These are phyloP conservation scores for Andrena minutula DNA, from an alignment of 2,888 invertebrate genomes.

Conservation along the genomic window DNA sequence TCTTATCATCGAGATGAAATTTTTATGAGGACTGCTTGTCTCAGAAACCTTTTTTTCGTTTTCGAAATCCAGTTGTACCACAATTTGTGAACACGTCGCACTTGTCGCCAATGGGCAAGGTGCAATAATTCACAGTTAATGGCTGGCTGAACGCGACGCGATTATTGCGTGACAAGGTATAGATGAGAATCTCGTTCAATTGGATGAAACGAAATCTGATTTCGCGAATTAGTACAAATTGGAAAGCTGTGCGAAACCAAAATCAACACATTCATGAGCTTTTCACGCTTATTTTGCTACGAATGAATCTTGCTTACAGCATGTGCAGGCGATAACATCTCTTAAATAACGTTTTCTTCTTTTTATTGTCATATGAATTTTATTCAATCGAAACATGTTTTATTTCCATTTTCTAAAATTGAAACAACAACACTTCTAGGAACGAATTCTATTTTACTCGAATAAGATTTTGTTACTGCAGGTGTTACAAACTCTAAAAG, in stretches of 20 bases:
- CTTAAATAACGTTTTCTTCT: not conserved
- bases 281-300: not conserved
- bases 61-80: too few species aligned
- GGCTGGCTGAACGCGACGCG: constrained; percentile 4
- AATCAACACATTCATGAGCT: not conserved
- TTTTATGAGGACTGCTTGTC: too few species aligned
- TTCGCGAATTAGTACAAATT: constrained; percentile 1
- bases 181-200: constrained; percentile 16
- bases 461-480: too few species aligned
- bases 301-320: not conserved
- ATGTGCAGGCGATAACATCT: not conserved
- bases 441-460: too few species aligned
- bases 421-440: too few species aligned
- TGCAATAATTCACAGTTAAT: constrained; percentile 16
- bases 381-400: too few species aligned
- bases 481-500: too few species aligned
- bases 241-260: not conserved
- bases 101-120: not conserved
- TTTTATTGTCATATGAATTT: too few species aligned
- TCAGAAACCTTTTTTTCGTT: too few species aligned
- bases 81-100: not conserved
- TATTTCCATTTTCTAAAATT: too few species aligned
- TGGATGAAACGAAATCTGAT: constrained; percentile 22
- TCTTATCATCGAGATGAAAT: too few species aligned
- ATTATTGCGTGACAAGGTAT: constrained; percentile 3